These are phyloP conservation scores for Marisa cornuarietis DNA, from an alignment of 1,140 invertebrate species.

Conservation along the genomic window DNA sequence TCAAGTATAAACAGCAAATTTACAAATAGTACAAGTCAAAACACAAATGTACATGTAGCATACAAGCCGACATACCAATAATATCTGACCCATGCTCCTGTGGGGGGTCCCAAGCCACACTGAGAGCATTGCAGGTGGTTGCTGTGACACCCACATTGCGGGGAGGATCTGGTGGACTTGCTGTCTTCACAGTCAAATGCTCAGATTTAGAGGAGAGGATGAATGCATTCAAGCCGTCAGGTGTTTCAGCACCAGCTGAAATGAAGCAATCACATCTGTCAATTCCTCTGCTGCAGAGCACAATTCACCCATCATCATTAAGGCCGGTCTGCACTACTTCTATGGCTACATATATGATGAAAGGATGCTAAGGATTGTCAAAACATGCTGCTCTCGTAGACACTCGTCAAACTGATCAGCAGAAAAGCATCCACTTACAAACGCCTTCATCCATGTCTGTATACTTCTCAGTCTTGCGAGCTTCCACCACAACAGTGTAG, in stretches of 20 bases:
- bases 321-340: too few species aligned
- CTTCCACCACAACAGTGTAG: slow-evolving; percentile 66
- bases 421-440: slow-evolving; percentile 23
- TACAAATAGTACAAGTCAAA: too few species aligned
- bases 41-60: too few species aligned
- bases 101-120: slow-evolving; percentile 64
- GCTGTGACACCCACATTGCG: slow-evolving; percentile 60
- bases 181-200: slow-evolving; percentile 60
- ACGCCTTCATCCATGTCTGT: slow-evolving; percentile 53
- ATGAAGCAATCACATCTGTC: not conserved
- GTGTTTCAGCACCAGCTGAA: slow-evolving; percentile 36
- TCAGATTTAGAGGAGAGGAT: slow-evolving; percentile 63
- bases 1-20: too few species aligned
- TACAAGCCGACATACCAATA: slow-evolving; percentile 48
- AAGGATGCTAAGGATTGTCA: too few species aligned
- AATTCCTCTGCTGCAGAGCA: too few species aligned
- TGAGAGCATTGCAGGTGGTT: slow-evolving; percentile 62
- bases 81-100: slow-evolving; percentile 64
- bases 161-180: slow-evolving; percentile 61
- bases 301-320: too few species aligned
- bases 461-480: slow-evolving; percentile 62
- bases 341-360: too few species aligned
- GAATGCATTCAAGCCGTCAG: slow-evolving; percentile 51
- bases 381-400: too few species aligned
- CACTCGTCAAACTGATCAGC: not conserved